Conservation (phyloP, 2,888 invertebrate species). For the Tubulanus polymorphus region DNA sequence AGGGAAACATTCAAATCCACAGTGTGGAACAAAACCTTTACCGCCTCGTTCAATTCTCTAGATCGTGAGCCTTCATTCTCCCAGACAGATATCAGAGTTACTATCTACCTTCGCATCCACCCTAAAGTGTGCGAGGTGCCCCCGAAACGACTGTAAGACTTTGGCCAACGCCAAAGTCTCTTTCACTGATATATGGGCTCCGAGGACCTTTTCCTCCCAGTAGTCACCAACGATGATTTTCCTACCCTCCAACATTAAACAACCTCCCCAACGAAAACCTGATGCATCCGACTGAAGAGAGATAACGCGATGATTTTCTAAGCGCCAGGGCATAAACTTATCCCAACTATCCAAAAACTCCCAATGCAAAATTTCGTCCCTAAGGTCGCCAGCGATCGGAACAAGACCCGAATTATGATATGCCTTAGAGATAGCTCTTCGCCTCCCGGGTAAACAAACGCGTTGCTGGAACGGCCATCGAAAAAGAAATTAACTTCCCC, state of each 20-base stretch:
- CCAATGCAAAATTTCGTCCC: constrained; percentile 13
- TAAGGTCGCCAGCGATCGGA: not conserved
- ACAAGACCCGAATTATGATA: constrained; percentile 5
- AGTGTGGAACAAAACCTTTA: not conserved
- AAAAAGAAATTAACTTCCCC: constrained; percentile 18
- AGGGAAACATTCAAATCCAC: constrained; percentile 3
- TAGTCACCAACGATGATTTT: constrained; percentile 6
- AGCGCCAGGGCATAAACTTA: constrained; percentile 10
- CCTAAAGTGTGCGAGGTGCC: constrained; percentile 1
- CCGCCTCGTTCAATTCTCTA: constrained; percentile 3
- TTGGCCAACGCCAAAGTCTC: constrained; percentile 6
- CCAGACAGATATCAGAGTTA: constrained; percentile 8
- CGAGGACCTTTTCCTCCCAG: constrained; percentile 6
- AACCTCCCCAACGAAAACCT: constrained; percentile 10
- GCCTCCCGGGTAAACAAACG: constrained; percentile 15
- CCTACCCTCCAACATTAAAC: too few species aligned
- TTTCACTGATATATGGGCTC: too few species aligned
- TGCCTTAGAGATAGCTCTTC: constrained; percentile 11
- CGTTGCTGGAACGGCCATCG: constrained; percentile 11
- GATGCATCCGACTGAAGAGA: constrained; percentile 13
- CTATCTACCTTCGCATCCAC: constrained; percentile 13
- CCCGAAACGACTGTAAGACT: constrained; percentile 3
- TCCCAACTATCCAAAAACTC: constrained; percentile 9
- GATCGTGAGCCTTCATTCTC: constrained; percentile 5
- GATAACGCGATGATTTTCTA: constrained; percentile 9